A percentile compares a stretch with the other conserved stretches of the same genome.
phyloP scores from a whole-genome alignment of 2,888 invertebrate species.

The Ferrisia virgata region DNA sequence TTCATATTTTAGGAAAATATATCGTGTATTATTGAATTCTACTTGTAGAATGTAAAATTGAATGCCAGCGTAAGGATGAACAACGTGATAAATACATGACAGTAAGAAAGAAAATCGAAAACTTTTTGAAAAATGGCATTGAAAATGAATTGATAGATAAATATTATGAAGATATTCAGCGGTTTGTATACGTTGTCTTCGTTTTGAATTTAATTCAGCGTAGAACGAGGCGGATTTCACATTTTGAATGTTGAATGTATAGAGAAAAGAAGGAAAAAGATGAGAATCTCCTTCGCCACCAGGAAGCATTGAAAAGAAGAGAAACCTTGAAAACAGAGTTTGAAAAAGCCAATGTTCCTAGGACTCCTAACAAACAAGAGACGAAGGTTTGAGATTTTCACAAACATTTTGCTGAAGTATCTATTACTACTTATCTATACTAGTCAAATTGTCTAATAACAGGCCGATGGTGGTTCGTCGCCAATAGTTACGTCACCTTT shows the following conservation, averaged over 20 bases:
- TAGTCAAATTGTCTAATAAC: background rate
- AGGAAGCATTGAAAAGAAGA: constrained; percentile 31
- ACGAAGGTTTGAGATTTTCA: constrained; percentile 9
- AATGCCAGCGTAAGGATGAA: constrained; percentile 29
- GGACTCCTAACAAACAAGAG: constrained; percentile 26
- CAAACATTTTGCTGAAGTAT: background rate
- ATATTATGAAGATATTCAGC: constrained; percentile 24
- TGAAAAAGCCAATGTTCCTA: constrained; percentile 16
- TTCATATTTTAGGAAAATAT: background rate
- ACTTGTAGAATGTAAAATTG: constrained; percentile 12
- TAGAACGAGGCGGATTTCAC: background rate
- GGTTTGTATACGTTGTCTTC: background rate
- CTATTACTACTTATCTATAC: background rate
- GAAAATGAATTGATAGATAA: background rate
- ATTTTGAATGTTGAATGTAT: background rate
- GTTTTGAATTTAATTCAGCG: background rate
- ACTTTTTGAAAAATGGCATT: background rate
- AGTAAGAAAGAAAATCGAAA: constrained; percentile 21
- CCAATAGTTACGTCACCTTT: constrained; percentile 30
- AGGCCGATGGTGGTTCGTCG: constrained; percentile 32
- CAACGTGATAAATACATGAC: constrained; percentile 24
- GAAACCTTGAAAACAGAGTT: background rate
- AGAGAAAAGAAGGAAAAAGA: constrained; percentile 29
- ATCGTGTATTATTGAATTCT: too few relatives aligned
- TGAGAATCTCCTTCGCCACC: background rate